phyloP scores from a whole-genome alignment of 2,797 vertebrate genomes.

The Sternotherus odoratus region DNA sequence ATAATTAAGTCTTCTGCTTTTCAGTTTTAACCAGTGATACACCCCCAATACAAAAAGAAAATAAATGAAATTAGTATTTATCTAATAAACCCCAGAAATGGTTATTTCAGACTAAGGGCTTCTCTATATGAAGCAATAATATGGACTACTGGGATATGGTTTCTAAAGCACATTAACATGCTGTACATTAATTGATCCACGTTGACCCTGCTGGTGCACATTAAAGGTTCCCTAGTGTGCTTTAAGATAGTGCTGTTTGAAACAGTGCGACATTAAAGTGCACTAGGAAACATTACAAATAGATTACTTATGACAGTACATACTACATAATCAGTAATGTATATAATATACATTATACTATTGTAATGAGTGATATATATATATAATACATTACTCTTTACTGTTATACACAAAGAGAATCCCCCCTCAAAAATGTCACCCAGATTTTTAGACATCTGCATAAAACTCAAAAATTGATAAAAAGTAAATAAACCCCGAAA shows the following conservation, averaged over 20 bases:
- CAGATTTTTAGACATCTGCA: neutral
- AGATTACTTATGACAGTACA: neutral
- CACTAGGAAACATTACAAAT: neutral
- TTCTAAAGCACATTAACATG: neutral
- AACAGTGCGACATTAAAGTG: neutral
- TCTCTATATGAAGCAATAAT: neutral
- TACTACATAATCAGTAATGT: neutral
- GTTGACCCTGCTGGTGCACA: neutral
- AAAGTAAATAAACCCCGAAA: neutral
- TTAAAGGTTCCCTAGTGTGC: neutral
- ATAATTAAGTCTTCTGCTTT: neutral
- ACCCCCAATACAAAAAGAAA: neutral
- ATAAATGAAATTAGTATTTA: neutral
- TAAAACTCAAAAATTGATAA: neutral
- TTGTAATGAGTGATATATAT: neutral
- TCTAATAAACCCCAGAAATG: neutral
- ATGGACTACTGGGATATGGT: neutral
- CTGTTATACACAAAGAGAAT: neutral
- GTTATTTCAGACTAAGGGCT: neutral
- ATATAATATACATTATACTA: neutral
- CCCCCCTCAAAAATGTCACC: no score
- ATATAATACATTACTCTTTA: neutral
- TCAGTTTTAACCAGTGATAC: neutral
- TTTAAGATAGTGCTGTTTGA: neutral
- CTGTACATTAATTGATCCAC: neutral